Conservation (phyloP, 2,888 invertebrate species). For the Papilio elwesi region DNA sequence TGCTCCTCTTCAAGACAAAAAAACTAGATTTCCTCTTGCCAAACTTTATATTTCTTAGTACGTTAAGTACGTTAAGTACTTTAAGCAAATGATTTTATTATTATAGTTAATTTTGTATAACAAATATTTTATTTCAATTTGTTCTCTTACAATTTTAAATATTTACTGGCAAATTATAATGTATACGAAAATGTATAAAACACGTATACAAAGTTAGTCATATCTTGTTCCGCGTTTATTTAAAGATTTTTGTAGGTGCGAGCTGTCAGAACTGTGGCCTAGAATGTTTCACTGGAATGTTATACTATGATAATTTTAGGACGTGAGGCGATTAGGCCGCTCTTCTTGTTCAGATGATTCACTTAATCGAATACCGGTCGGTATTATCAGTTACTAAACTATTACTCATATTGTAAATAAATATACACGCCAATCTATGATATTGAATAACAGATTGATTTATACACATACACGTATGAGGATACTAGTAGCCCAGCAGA, state of each 20-base stretch:
- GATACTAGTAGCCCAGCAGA: too few relatives aligned
- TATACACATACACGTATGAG: not conserved
- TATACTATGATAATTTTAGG: conserved; percentile 28
- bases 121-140: too few relatives aligned
- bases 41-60: too few relatives aligned
- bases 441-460: conserved; percentile 26
- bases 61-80: too few relatives aligned
- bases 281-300: conserved; percentile 28
- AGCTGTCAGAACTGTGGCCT: conserved; percentile 13
- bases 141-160: too few relatives aligned
- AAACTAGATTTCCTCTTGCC: too few relatives aligned
- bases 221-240: conserved; percentile 21
- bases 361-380: conserved; percentile 10
- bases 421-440: conserved; percentile 26
- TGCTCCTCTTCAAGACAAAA: too few relatives aligned
- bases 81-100: too few relatives aligned
- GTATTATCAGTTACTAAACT: conserved; percentile 16
- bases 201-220: not conserved
- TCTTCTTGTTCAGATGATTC: conserved; percentile 26
- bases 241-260: conserved; percentile 17
- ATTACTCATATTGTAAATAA: conserved; percentile 31
- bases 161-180: not conserved
- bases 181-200: too few relatives aligned
- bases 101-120: too few relatives aligned
- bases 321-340: conserved; percentile 16